A percentile compares a stretch with the other conserved stretches of the same genome.
phyloP scores from a whole-genome alignment of 1,140 invertebrate genomes.

The Musca domestica region DNA sequence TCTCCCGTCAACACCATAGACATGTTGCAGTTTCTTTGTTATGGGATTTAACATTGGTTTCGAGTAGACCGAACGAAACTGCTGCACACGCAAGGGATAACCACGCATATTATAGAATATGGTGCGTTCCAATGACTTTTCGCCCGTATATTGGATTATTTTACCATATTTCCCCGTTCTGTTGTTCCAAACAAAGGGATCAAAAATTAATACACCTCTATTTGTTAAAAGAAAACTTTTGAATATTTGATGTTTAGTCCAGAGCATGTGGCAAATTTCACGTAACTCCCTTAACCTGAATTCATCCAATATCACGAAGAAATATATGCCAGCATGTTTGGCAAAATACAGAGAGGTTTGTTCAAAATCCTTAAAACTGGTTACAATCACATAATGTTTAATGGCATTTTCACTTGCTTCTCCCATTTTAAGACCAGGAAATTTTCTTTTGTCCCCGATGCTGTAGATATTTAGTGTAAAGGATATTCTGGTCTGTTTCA shows the following conservation, averaged over 20 bases:
- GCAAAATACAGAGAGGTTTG: not conserved
- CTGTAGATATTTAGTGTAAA: too few species aligned
- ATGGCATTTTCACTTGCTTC: not conserved
- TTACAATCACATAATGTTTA: constrained; percentile 7
- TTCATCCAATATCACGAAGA: constrained; percentile 14
- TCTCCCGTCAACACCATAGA: constrained; percentile 40
- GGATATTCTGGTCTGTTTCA: too few species aligned
- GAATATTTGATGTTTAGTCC: constrained; percentile 17
- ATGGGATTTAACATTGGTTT: constrained; percentile 28
- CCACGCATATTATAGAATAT: constrained; percentile 37
- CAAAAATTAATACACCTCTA: constrained; percentile 33
- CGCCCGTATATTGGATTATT: constrained; percentile 27
- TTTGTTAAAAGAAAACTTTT: constrained; percentile 19
- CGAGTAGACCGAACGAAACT: constrained; percentile 47
- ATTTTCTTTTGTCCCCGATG: too few species aligned
- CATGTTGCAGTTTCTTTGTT: constrained; percentile 26
- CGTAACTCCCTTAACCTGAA: not conserved
- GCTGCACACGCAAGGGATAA: constrained; percentile 42
- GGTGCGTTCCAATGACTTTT: not conserved
- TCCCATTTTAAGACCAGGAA: too few species aligned
- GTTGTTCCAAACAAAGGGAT: constrained; percentile 35
- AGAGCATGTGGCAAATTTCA: constrained; percentile 1
- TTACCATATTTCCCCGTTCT: constrained; percentile 22
- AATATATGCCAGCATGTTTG: constrained; percentile 6
- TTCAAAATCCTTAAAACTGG: not conserved